Conservation (phyloP, 2,888 invertebrate species). For the Dugesia japonica region DNA sequence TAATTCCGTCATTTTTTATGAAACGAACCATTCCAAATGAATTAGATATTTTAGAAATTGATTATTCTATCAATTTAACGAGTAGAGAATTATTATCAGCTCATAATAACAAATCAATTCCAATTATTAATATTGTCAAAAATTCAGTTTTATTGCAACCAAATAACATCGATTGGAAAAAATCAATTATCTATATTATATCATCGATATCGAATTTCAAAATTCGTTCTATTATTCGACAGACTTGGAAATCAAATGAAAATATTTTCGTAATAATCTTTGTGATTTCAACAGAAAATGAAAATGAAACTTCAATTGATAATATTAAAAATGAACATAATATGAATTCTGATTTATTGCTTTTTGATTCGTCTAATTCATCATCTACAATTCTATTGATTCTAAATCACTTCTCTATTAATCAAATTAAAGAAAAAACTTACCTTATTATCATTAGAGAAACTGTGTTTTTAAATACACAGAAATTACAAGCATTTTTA, state of each 20-base stretch:
- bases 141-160: not conserved
- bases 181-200: not conserved
- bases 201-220: not conserved
- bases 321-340: not conserved
- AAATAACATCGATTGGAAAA: not conserved
- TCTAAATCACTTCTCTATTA: not conserved
- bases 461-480: not conserved
- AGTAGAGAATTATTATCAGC: not conserved
- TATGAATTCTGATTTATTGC: not conserved
- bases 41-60: not conserved
- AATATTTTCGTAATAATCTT: not conserved
- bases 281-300: not conserved
- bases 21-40: not conserved
- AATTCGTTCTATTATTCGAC: not conserved
- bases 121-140: not conserved
- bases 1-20: not conserved
- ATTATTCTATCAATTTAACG: not conserved
- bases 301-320: not conserved
- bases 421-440: not conserved
- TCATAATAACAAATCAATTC: not conserved
- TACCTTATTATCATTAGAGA: not conserved
- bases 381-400: not conserved
- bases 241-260: not conserved
- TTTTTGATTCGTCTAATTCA: not conserved
- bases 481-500: not conserved